Evolutionary conservation across 2,888 invertebrate genomes (phyloP), one percentile per base, ranked within the genome.

Genomic region (Idaea dimidiata): DNA sequence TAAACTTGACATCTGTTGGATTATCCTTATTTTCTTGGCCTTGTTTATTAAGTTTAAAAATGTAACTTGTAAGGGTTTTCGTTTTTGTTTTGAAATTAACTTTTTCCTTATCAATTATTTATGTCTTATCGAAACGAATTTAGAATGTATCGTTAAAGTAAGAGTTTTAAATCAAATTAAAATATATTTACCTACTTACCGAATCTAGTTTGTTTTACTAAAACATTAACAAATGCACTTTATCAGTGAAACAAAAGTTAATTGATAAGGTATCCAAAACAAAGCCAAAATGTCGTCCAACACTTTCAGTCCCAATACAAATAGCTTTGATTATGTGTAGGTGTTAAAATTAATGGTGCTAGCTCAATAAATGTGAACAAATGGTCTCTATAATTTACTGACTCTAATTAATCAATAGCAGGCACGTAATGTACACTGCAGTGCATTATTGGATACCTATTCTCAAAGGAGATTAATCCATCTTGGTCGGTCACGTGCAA

Each of bases 401-500:
- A 31, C 55, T 43, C 43, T 43, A 43, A 43, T 43, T 63, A 65
- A 68, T 66, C 66, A 80, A 81, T 82, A 82, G 80, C 72, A 60
- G 66, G 72, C 63, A 67, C 67, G 62, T 43, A 43, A 43, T 43
- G 43, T 43, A 43, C 10, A 43, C 8, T 43, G 10, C 43, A 43
- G 43, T 43, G 43, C 43, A 43, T 43, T 43, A 43, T 43, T 43
- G 10, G 43, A 43, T 43, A 43, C 43, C 43, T 43, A 43, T 43
- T 43, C 73, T 67, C 87, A 74, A 87, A 66, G 74, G 86, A 85
- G 87, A 75, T 71, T 72, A 80, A 81, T 87, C 76, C 69, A 80
- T 89, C 85, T 80, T 66, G 72, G 74, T 71, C 62, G 76, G 87
- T 80, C 89, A 88, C 89, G 88, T 88, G 89, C 75, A 75, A 77